Conservation (phyloP, 2,797 vertebrate species). For the Myripristis murdjan region DNA sequence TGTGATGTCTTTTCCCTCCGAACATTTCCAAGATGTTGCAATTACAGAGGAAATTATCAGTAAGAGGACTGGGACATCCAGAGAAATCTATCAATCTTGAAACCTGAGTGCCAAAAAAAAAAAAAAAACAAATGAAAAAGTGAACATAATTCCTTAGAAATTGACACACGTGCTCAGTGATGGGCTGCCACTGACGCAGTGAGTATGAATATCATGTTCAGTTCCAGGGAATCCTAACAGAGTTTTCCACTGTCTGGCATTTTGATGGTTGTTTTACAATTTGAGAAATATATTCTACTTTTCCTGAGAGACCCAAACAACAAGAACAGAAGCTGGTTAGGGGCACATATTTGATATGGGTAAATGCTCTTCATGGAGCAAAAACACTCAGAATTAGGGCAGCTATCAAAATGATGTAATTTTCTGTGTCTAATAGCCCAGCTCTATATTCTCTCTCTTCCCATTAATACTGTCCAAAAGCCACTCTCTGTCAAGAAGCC, state of each 20-base stretch:
- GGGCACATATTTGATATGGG: constrained; percentile 35
- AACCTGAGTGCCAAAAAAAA: not conserved
- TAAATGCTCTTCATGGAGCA: constrained; percentile 13
- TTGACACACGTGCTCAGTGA: constrained; percentile 15
- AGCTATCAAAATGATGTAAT: constrained; percentile 42
- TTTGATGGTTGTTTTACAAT: constrained; percentile 17
- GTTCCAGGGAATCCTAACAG: constrained; percentile 29
- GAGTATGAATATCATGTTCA: constrained; percentile 50
- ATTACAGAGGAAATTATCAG: constrained; percentile 25
- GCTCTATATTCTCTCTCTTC: not conserved
- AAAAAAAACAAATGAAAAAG: not conserved
- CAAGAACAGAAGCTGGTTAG: constrained; percentile 18
- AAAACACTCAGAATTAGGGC: constrained; percentile 32
- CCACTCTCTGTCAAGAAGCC: constrained; percentile 25
- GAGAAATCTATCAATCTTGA: not conserved
- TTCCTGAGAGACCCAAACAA: constrained; percentile 1
- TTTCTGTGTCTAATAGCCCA: constrained; percentile 31
- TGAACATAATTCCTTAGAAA: constrained; percentile 22
- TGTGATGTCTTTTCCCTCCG: too few species aligned
- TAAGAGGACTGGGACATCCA: constrained; percentile 4
- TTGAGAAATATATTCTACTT: not conserved
- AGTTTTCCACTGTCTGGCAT: constrained; percentile 28
- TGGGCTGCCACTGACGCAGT: constrained; percentile 14
- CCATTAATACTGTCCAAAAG: constrained; percentile 37
- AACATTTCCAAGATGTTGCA: too few species aligned